Evolutionary conservation across 2,888 invertebrate species (phyloP).

Genomic region (Drosophila atripex): DNA sequence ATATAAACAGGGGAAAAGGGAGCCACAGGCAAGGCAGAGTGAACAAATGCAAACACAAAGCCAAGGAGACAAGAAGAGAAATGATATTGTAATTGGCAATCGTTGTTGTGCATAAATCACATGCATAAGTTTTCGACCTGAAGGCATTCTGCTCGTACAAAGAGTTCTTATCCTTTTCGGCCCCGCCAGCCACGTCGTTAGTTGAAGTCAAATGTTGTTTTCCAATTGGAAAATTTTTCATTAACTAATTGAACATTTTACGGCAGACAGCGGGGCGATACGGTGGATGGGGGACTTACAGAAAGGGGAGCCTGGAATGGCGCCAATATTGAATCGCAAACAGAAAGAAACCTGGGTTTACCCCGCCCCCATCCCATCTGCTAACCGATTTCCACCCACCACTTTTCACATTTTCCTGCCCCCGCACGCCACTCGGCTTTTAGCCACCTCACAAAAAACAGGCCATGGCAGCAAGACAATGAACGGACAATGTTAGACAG

Average conservation of each 20-base stretch:
- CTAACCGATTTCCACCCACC: slow-evolving; percentile 18
- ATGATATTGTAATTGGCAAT: slow-evolving; percentile 80
- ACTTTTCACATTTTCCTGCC: slow-evolving; percentile 8
- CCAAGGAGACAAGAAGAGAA: slow-evolving; percentile 67
- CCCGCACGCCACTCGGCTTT: slow-evolving; percentile 10
- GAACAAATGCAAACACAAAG: slow-evolving; percentile 54
- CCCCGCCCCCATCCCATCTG: slow-evolving; percentile 14
- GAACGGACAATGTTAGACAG: slow-evolving; percentile 50
- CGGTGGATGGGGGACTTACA: slow-evolving; percentile 8
- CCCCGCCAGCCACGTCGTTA: slow-evolving; percentile 54
- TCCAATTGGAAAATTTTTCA: slow-evolving; percentile 81
- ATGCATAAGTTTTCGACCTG: slow-evolving; percentile 74
- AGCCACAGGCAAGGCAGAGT: slow-evolving; percentile 27
- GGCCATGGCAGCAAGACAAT: slow-evolving; percentile 60
- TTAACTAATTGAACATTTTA: slow-evolving; percentile 83
- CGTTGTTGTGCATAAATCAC: slow-evolving; percentile 79
- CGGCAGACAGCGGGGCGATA: slow-evolving; percentile 35
- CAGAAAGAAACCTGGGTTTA: slow-evolving; percentile 30
- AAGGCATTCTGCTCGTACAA: slow-evolving; percentile 56
- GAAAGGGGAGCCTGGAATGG: slow-evolving; percentile 42
- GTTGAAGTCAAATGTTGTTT: slow-evolving; percentile 74
- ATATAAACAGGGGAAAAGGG: slow-evolving; percentile 1
- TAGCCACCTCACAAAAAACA: slow-evolving; percentile 33
- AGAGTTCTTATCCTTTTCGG: background rate
- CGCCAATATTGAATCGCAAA: slow-evolving; percentile 75